Conservation (phyloP, 1,140 invertebrate genomes). For the Drosophila oshimai region DNA sequence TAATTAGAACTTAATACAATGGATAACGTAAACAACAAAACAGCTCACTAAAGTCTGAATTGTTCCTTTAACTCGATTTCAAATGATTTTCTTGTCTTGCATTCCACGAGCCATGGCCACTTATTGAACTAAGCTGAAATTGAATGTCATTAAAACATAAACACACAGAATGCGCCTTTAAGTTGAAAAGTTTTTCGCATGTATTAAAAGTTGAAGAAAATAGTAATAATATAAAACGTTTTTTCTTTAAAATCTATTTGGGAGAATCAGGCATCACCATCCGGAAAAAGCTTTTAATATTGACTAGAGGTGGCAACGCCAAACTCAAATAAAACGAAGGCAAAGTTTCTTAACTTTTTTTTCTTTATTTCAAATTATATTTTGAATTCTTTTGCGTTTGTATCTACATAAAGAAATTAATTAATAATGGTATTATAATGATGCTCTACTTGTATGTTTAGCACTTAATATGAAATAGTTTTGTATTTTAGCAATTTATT, state of each 20-base stretch:
- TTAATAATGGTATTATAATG: constrained; percentile 46
- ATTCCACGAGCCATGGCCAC: constrained; percentile 61
- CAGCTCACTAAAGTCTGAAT: constrained; percentile 51
- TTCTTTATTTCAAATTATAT: constrained; percentile 56
- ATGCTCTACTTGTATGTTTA: constrained; percentile 18
- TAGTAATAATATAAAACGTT: not conserved
- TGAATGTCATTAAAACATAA: constrained; percentile 34
- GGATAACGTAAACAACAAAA: not conserved
- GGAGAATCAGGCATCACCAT: not conserved
- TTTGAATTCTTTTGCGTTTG: constrained; percentile 45
- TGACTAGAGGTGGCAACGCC: constrained; percentile 1
- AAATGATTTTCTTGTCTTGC: constrained; percentile 33
- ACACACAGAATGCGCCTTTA: constrained; percentile 18
- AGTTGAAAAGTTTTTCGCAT: constrained; percentile 25
- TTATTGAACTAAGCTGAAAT: constrained; percentile 51
- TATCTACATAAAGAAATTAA: constrained; percentile 63
- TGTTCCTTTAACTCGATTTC: constrained; percentile 20
- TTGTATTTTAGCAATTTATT: constrained; percentile 28
- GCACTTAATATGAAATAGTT: constrained; percentile 21
- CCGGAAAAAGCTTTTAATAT: not conserved
- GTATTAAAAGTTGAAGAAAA: constrained; percentile 40
- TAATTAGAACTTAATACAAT: constrained; percentile 51
- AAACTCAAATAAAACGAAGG: not conserved
- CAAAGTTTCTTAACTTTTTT: constrained; percentile 12
- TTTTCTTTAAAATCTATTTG: not conserved